These are phyloP conservation scores for Ochotona curzoniae DNA, from an alignment of 2,113 vertebrate genomes.

Conservation along the genomic window DNA sequence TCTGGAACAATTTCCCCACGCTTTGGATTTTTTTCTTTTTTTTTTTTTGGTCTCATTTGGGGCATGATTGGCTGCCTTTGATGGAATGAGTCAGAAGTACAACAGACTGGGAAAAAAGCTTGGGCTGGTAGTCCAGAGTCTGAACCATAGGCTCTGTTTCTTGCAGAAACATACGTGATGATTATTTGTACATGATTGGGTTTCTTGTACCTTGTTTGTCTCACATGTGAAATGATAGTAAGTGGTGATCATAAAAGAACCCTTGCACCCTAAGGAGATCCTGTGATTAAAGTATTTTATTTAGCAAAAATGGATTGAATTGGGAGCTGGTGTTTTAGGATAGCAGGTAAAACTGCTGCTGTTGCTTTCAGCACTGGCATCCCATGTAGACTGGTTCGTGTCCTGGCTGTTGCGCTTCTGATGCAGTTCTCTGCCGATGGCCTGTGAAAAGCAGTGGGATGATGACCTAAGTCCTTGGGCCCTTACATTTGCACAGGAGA, in stretches of 20 bases:
- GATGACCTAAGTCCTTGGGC: no score
- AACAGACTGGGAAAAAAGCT: background rate
- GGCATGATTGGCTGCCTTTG: background rate
- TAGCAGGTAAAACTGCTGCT: no score
- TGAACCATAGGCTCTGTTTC: background rate
- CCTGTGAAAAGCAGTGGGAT: no score
- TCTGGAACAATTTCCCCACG: background rate
- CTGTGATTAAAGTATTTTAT: background rate
- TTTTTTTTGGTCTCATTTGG: background rate
- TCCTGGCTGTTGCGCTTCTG: no score
- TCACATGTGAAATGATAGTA: background rate
- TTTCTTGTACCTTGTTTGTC: background rate
- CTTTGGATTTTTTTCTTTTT: background rate
- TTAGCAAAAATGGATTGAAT: background rate
- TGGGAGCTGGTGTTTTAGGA: no score
- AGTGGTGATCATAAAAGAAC: background rate
- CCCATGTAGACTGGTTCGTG: no score
- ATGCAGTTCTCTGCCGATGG: no score
- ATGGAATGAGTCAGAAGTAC: background rate
- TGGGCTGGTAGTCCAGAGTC: accelerated
- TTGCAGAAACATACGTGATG: background rate
- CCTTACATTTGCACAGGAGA: no score
- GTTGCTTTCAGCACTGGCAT: no score
- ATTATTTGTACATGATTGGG: background rate
- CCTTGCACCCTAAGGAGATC: background rate